Evolutionary conservation across 2,797 vertebrate species (phyloP), one percentile per base, ranked within the genome.

Genomic region (Gambusia yucatana): DNA sequence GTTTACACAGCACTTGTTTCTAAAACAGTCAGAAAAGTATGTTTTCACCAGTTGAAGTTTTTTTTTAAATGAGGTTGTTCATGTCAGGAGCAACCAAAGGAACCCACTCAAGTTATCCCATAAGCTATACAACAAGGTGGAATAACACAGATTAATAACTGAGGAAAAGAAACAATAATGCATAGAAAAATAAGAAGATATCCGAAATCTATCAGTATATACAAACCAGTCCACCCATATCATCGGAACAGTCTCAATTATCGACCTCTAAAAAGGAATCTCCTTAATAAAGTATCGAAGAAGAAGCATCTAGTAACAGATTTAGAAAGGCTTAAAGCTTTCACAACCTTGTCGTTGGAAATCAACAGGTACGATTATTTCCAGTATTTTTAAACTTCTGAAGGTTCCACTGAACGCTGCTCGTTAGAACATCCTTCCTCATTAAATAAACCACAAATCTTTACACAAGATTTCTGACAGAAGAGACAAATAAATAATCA

Each of bases 1-100:
- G 36, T 16, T 59, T 77, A 74, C 52, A 28, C 48, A 75, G 69
- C 63, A 48, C 48, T 44, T 63, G 30, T 22, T 33, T 39, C 41
- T 39, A 70, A 71, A 6, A 36, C 61, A 36, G 36, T 41, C 3
- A 4, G 63, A 4, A 67, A 67, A 67, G 25, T 36, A 67, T 22
- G 39, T 41, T 41, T 63, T 65, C 4, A 22, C 10, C 16, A 67
- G 9, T 39, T 41, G 59, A 30, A 1, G 0, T 1, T 36, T 13
- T 13, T 57, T 30, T 3, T 59, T 28, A 14, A 14, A 63, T 36
- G 30, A 33, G 33, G 30, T 9, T 63, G 6, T 36, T 63, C 61
- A 20, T 63, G 36, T 63, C 4, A 17, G 61, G 30, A 36, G 28
- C 30, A 63, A 20, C 61, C 16, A 36, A 63, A 63, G 30, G 33